Base-by-base conservation (phyloP, 2,797 vertebrate genomes). In the Lophius americanus region DNA sequence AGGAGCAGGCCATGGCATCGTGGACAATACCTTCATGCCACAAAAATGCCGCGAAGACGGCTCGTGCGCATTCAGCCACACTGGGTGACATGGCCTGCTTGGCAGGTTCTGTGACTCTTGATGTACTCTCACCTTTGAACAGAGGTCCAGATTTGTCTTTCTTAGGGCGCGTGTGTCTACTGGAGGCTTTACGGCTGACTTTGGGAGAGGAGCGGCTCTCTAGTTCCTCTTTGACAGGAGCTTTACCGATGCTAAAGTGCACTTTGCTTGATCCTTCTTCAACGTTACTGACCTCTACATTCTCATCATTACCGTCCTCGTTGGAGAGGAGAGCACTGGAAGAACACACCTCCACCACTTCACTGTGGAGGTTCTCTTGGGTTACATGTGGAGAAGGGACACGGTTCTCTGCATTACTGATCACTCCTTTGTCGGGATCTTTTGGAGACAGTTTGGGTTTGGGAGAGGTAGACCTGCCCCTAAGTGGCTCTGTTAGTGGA, bases 11-110 rank as follows among this genome's bases (percentile, higher is more conserved):
- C 98, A 99, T 99, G 55, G 98, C 98, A 64, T 99, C 98, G 4
- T 99, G 98, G 44, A 99, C 98, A 64, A 99, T 99, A 66, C 98
- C 98, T 79, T 99, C 98, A 4, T 99, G 98, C 98, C 98, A 99
- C 46, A 99, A 90, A 82, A 99, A 99, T 0, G 98, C 95, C 0
- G 98, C 98, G 51, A 99, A 99, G 47, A 99, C 98, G 0, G 98
- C 96, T 41, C 98, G 92, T 32, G 97, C 93, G 66, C 98, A 99
- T 86, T 99, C 98, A 0, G 98, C 97, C 46, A 99, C 98, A 0
- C 97, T 99, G 2, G 98, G 98, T 0, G 98, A 99, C 98, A 99
- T 99, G 50, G 98, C 98, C 90, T 98, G 97, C 64, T 99, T 99
- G 81, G 96, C 96, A 4, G 98, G 97, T 73, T 99, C 97, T 38